Percentiles rank a stretch among this genome's conserved stretches.
These are phyloP conservation scores for Galaxea fascicularis DNA, from an alignment of 92 coral and sea anemone genomes.

Conservation along the genomic window DNA sequence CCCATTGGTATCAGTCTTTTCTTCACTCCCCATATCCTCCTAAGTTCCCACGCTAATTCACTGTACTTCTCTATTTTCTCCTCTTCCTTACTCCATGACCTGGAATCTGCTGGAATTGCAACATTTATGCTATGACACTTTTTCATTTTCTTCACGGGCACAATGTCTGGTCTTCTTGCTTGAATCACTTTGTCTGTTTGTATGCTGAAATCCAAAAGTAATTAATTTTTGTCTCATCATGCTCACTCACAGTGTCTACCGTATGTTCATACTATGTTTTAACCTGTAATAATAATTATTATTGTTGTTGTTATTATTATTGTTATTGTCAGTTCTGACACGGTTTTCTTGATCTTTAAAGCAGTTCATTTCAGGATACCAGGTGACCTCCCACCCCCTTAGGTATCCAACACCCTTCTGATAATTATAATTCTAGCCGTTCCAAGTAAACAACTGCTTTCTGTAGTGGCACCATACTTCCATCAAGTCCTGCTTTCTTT, in stretches of 20 bases:
- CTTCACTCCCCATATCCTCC: constrained; percentile 3
- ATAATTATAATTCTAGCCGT: too few species aligned
- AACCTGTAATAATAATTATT: too few species aligned
- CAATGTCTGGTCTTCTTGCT: neutral
- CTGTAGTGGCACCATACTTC: too few species aligned
- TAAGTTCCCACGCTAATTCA: neutral
- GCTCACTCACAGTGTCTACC: neutral
- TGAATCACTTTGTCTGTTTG: neutral
- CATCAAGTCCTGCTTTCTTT: too few species aligned
- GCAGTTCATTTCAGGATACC: too few species aligned
- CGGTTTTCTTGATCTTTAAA: too few species aligned
- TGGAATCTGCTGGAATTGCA: neutral
- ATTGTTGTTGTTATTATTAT: too few species aligned
- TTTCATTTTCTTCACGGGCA: neutral
- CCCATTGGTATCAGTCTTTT: neutral
- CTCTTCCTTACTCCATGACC: neutral
- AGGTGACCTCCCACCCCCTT: too few species aligned
- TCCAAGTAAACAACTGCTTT: too few species aligned
- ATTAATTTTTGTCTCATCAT: too few species aligned
- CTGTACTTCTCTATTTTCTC: neutral
- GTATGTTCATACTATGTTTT: neutral
- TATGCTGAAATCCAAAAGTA: neutral
- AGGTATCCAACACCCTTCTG: too few species aligned
- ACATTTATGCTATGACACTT: neutral
- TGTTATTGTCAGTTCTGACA: too few species aligned